Evolutionary conservation across 2,888 invertebrate genomes (phyloP), one percentile per base, ranked within the genome.

Genomic region (Polylopha cassiicola): DNA sequence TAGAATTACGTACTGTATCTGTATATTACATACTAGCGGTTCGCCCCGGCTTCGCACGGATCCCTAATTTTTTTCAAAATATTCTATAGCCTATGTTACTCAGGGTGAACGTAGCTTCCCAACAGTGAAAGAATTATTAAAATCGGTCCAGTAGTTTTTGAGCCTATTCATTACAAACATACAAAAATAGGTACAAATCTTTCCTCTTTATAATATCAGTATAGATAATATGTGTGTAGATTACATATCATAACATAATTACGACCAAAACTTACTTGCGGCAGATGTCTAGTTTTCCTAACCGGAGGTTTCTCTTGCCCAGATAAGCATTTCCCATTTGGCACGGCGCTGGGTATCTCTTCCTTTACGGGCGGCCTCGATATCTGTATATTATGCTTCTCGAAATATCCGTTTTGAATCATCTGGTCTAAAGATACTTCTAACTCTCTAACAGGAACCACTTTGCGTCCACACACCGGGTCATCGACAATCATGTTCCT

Each of bases 371-470:
- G 54, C 17, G 76, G 73, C 48, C 62, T 58, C 26, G 67, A 60
- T 60, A 81, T 84, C 18, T 78, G 82, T 34, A 84, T 82, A 33
- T 84, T 85, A 29, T 82, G 81, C 54, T 81, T 86, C 55, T 84
- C 85, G 37, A 86, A 82, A 55, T 85, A 85, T 7, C 84, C 85
- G 33, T 85, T 86, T 39, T 86, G 82, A 47, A 84, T 85, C 77
- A 86, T 86, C 44, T 86, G 86, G 47, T 84, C 85, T 20, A 86
- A 58, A 0, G 86, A 86, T 0, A 86, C 86, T 47, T 86, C 86
- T 24, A 86, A 41, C 43, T 86, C 86, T 24, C 86, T 59, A 0
- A 86, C 86, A 1, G 85, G 84, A 0, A 86, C 82, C 2, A 82
- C 69, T 56, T 82, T 84, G 6, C 75, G 55, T 0, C 84, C 82